Percentiles rank a stretch among this genome's conserved stretches.
Conservation (phyloP, 2,113 vertebrate species). For the Delphinus delphis region DNA sequence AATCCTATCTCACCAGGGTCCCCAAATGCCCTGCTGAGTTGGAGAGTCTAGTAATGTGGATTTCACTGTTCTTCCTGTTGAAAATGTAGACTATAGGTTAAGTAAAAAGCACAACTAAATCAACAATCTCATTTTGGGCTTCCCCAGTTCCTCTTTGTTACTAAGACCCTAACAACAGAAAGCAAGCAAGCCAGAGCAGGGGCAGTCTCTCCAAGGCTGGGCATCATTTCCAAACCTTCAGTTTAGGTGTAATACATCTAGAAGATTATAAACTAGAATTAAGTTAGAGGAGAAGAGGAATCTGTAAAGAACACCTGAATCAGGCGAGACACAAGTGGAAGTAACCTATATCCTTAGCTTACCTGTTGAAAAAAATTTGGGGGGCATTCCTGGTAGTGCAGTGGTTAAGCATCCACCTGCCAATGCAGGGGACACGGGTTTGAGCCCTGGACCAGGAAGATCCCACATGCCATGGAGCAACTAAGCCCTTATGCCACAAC, state of each 20-base stretch:
- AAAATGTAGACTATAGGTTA: not conserved
- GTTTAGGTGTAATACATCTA: not conserved
- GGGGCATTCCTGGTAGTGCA: fast-evolving
- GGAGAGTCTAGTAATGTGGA: conserved; percentile 13
- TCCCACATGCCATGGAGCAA: too few species aligned
- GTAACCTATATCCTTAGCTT: not conserved
- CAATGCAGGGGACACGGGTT: too few species aligned
- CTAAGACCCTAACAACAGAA: not conserved
- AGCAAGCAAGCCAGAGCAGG: not conserved
- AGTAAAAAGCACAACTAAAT: not conserved
- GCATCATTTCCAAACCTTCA: not conserved
- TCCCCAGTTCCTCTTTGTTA: not conserved
- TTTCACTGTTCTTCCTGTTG: not conserved
- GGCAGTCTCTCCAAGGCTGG: not conserved
- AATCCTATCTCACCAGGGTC: conserved; percentile 45
- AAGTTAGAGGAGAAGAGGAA: not conserved
- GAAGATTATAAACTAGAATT: not conserved
- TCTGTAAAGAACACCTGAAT: not conserved
- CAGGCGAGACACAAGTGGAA: not conserved
- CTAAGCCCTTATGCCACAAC: too few species aligned
- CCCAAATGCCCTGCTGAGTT: conserved; percentile 10
- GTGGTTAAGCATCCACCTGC: too few species aligned
- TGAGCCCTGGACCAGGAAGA: too few species aligned
- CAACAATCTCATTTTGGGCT: too few species aligned
- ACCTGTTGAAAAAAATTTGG: not conserved